Evolutionary conservation across 2,113 vertebrate genomes (phyloP).

Genomic region (Ciconia maguari): DNA sequence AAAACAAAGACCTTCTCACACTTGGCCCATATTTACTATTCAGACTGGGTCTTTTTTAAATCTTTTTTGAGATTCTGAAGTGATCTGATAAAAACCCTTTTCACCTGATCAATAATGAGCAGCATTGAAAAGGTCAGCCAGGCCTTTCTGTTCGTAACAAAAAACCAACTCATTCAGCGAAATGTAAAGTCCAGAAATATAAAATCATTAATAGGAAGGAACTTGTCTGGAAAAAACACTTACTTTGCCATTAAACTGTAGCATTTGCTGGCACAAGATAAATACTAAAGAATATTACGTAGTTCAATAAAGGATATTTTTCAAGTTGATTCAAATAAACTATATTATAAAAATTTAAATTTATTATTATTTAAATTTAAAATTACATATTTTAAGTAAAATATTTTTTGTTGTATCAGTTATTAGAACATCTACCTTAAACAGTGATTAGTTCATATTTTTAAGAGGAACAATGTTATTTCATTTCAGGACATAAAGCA

Average conservation of each 20-base stretch:
- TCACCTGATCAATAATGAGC: background rate
- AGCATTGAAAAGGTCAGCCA: background rate
- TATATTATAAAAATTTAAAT: no score
- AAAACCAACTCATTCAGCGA: background rate
- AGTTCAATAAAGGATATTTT: background rate
- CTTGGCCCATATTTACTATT: background rate
- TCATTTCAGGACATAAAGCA: background rate
- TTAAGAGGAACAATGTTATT: background rate
- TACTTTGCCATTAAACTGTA: background rate
- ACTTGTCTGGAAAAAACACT: background rate
- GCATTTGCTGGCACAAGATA: background rate
- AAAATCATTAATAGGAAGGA: background rate
- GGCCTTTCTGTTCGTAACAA: background rate
- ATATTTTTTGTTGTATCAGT: background rate
- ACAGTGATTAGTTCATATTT: background rate
- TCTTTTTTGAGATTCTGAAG: background rate
- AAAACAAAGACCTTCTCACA: background rate
- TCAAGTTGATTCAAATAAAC: background rate
- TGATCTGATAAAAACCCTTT: background rate
- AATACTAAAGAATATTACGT: background rate
- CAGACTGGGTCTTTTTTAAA: background rate
- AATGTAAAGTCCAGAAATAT: background rate
- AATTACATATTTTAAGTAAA: background rate
- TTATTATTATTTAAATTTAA: background rate
- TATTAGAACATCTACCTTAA: background rate